These are phyloP conservation scores for Gymnoscopelus microlampas DNA, from an alignment of 2,797 vertebrate genomes.

Conservation along the genomic window DNA sequence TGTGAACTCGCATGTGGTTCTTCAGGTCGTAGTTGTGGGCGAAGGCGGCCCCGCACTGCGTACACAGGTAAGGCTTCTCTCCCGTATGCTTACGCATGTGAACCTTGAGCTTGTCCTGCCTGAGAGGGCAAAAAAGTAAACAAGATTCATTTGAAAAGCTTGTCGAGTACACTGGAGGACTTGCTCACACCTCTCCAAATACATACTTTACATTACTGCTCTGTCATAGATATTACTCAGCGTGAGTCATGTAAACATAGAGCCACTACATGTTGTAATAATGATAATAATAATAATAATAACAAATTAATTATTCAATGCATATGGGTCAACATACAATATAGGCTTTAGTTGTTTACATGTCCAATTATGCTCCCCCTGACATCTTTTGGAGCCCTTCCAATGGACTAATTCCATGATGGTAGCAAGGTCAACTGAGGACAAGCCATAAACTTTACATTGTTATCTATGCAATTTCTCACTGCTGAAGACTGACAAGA, in stretches of 20 bases:
- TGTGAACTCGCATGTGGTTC: constrained; percentile 99
- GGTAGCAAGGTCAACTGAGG: constrained; percentile 51
- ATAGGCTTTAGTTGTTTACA: constrained; percentile 32
- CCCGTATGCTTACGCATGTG: constrained; percentile 99
- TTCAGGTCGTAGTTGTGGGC: constrained; percentile 99
- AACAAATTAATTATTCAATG: not conserved
- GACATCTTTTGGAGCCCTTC: constrained; percentile 40
- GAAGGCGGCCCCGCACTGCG: constrained; percentile 96
- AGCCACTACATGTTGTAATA: too few relatives aligned
- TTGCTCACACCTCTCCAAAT: constrained; percentile 13
- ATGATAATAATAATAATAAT: too few relatives aligned
- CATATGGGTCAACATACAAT: constrained; percentile 7
- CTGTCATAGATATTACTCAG: not conserved
- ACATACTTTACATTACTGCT: not conserved
- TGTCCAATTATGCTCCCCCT: constrained; percentile 30
- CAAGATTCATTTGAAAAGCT: constrained; percentile 27
- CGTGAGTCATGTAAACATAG: not conserved
- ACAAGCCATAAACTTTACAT: constrained; percentile 70
- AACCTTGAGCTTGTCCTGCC: constrained; percentile 99
- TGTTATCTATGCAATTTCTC: constrained; percentile 69
- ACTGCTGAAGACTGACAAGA: constrained; percentile 40
- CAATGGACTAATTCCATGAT: constrained; percentile 45
- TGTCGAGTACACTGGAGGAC: constrained; percentile 4
- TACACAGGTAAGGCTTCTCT: constrained; percentile 98
- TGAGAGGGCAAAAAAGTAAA: constrained; percentile 66